Conservation (phyloP, 2,888 invertebrate species). For the Pedicia rivosa region DNA sequence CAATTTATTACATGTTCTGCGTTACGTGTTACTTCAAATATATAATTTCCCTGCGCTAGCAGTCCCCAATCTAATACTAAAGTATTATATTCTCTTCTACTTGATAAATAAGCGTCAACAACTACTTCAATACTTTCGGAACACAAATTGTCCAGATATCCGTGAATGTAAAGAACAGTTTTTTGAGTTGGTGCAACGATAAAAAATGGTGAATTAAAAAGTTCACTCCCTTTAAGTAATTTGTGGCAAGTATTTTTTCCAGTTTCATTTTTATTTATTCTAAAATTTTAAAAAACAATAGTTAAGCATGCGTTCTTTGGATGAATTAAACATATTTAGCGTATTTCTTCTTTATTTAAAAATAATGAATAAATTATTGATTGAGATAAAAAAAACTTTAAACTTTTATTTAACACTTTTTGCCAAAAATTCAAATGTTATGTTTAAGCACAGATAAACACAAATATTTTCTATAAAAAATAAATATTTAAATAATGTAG, state of each 20-base stretch:
- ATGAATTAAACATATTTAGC: too few species aligned
- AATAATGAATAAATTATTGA: too few species aligned
- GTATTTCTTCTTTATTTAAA: too few species aligned
- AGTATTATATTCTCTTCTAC: conserved; percentile 23
- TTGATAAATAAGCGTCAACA: conserved; percentile 24
- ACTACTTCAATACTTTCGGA: conserved; percentile 39
- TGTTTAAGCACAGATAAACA: too few species aligned
- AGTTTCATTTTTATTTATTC: too few species aligned
- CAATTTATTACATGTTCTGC: conserved; percentile 1
- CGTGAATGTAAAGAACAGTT: conserved; percentile 42
- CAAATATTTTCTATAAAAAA: too few species aligned
- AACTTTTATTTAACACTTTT: too few species aligned
- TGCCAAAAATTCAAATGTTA: too few species aligned
- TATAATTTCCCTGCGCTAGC: conserved; percentile 28
- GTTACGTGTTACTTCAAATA: conserved; percentile 27
- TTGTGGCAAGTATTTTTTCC: not conserved
- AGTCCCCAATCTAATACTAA: conserved; percentile 27
- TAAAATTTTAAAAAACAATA: too few species aligned
- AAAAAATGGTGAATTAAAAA: not conserved
- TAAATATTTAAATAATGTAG: too few species aligned
- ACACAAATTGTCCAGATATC: conserved; percentile 39
- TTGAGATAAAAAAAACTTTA: too few species aligned
- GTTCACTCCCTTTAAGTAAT: not conserved
- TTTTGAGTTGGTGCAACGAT: conserved; percentile 32
- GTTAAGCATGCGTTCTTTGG: too few species aligned